Conservation (phyloP, 2,888 invertebrate genomes). For the Amphipoea oculea region DNA sequence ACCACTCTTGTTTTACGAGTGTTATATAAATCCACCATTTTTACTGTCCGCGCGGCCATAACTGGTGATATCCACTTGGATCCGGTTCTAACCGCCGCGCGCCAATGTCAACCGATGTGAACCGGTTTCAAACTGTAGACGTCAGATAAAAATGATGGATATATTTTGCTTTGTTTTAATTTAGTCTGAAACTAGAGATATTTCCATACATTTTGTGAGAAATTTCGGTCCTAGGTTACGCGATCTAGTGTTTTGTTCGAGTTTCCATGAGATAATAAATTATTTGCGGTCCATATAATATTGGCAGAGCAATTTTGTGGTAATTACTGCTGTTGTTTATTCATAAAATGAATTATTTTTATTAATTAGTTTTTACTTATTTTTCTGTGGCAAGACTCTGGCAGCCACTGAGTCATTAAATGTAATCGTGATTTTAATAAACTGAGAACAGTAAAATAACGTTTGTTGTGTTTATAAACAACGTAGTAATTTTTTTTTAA, state of each 20-base stretch:
- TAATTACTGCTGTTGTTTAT: not conserved
- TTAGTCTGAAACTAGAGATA: not conserved
- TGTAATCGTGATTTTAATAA: not conserved
- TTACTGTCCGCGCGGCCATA: constrained; percentile 61
- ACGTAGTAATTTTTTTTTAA: not conserved
- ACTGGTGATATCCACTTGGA: constrained; percentile 56
- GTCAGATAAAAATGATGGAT: constrained; percentile 28
- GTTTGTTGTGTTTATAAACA: not conserved
- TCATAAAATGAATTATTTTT: not conserved
- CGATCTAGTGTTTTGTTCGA: not conserved
- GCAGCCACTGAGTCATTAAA: not conserved
- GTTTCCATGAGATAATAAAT: constrained; percentile 6
- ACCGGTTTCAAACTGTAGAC: constrained; percentile 19
- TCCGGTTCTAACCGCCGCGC: constrained; percentile 36
- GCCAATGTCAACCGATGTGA: constrained; percentile 18
- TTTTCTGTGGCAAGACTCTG: not conserved
- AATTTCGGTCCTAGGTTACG: not conserved
- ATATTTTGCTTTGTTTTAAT: constrained; percentile 16
- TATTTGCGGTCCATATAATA: not conserved
- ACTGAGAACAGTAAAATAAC: no score
- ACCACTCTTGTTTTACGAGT: constrained; percentile 68
- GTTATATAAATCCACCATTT: constrained; percentile 64
- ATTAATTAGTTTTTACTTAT: not conserved
- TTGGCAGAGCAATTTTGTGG: not conserved
- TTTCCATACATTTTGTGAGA: not conserved